These are phyloP conservation scores for Isichthys henryi DNA, from an alignment of 2,113 vertebrate genomes.

Conservation along the genomic window DNA sequence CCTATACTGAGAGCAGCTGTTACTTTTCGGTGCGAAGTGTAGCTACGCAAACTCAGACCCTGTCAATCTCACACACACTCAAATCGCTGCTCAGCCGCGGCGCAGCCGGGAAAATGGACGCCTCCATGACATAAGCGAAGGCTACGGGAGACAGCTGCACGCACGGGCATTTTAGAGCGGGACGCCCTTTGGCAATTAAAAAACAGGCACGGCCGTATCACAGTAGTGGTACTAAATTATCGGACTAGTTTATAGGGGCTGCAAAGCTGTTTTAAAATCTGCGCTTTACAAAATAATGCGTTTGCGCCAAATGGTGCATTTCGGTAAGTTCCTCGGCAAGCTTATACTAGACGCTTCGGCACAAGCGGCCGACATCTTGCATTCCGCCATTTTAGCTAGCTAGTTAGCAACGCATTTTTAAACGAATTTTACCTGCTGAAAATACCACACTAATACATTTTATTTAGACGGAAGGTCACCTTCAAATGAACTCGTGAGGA, in stretches of 20 bases:
- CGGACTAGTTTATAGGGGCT: too few relatives aligned
- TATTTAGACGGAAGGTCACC: conserved; percentile 40
- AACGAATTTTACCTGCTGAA: neutral
- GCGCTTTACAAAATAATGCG: neutral
- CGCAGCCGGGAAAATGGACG: conserved; percentile 15
- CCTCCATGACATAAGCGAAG: neutral
- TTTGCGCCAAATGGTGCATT: neutral
- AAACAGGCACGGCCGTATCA: neutral
- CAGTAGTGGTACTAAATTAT: neutral
- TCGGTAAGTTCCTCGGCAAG: neutral
- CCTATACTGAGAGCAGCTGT: neutral
- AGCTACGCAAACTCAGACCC: neutral
- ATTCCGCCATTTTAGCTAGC: conserved; percentile 50
- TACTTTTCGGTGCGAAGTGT: neutral
- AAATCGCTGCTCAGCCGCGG: neutral
- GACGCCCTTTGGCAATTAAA: neutral
- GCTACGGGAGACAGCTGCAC: neutral
- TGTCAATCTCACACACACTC: conserved; percentile 17
- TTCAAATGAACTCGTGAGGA: conserved; percentile 46
- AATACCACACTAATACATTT: conserved; percentile 28
- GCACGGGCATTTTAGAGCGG: neutral
- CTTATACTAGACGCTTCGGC: conserved; percentile 9
- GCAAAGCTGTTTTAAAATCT: neutral
- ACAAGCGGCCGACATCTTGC: conserved; percentile 47
- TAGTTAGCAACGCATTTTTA: conserved; percentile 29